Percentiles rank a stretch among this genome's conserved stretches.
Evolutionary conservation across 2,797 vertebrate genomes (phyloP).

Genomic region (Eospalax fontanierii): DNA sequence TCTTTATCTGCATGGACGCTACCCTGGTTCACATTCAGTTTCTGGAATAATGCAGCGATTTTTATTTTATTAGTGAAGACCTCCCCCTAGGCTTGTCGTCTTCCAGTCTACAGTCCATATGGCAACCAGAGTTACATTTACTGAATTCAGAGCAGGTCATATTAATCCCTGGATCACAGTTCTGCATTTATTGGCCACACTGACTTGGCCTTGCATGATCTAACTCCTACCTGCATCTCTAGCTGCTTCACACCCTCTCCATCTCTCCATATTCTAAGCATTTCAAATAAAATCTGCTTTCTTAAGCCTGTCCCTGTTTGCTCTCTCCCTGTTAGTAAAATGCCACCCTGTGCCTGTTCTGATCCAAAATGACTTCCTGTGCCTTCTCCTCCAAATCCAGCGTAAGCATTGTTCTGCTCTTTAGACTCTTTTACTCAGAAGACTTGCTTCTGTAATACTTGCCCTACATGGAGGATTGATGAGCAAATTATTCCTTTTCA

Average conservation of each 20-base stretch:
- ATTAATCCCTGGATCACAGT: background rate
- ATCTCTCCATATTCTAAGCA: background rate
- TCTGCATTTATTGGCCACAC: background rate
- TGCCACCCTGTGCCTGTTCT: background rate
- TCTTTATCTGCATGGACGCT: background rate
- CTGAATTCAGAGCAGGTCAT: background rate
- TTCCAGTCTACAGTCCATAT: background rate
- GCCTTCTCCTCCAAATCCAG: conserved; percentile 6
- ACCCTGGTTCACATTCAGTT: background rate
- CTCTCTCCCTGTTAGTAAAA: background rate
- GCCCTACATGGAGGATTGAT: background rate
- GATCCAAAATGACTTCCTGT: background rate
- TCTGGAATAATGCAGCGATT: background rate
- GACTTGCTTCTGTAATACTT: background rate
- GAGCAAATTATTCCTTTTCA: background rate
- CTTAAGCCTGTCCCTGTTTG: background rate
- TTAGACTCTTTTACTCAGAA: conserved; percentile 1
- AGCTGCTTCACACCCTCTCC: background rate
- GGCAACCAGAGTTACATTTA: background rate
- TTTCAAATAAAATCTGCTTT: background rate
- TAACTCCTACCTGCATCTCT: background rate
- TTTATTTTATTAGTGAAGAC: background rate
- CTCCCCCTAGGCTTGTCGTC: background rate
- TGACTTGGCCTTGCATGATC: background rate
- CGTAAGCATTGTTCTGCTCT: background rate